phyloP scores from a whole-genome alignment of 2,113 vertebrate genomes.

The Tetraodon nigroviridis region DNA sequence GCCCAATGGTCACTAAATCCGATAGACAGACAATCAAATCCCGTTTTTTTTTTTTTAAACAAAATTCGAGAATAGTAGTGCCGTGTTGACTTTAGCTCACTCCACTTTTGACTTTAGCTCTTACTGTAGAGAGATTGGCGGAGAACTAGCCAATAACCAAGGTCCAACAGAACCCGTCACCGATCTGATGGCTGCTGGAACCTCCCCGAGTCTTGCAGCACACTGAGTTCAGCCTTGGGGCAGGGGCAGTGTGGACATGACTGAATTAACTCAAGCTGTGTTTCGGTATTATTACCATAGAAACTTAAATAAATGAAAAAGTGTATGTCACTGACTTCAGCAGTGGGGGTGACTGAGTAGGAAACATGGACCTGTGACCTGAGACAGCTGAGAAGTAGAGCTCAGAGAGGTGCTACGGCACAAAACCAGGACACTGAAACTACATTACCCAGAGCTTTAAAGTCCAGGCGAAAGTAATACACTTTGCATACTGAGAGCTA shows the following conservation, averaged over 20 bases:
- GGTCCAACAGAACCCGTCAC: constrained; percentile 17
- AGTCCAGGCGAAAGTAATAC: too few species aligned
- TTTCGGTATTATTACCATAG: constrained; percentile 51
- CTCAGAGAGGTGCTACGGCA: too few species aligned
- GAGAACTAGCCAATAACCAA: constrained; percentile 13
- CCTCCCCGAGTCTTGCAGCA: constrained; percentile 9
- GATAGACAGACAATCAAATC: too few species aligned
- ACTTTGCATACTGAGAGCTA: too few species aligned
- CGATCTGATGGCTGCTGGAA: constrained; percentile 24
- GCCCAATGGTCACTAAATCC: too few species aligned
- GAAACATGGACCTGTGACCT: neutral
- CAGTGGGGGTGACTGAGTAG: neutral
- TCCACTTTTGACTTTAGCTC: too few species aligned
- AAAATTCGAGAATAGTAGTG: constrained; percentile 28
- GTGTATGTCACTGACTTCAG: constrained; percentile 30
- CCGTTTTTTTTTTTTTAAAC: too few species aligned
- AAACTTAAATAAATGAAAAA: constrained; percentile 30
- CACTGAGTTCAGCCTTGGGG: constrained; percentile 43
- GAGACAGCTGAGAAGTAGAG: neutral
- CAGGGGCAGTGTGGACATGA: constrained; percentile 29
- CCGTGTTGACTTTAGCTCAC: neutral
- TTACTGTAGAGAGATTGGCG: constrained; percentile 9
- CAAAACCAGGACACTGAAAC: too few species aligned
- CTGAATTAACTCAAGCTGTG: constrained; percentile 59
- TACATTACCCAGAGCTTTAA: too few species aligned